phyloP scores from a whole-genome alignment of 2,797 vertebrate genomes.

The Phrynocephalus forsythii region DNA sequence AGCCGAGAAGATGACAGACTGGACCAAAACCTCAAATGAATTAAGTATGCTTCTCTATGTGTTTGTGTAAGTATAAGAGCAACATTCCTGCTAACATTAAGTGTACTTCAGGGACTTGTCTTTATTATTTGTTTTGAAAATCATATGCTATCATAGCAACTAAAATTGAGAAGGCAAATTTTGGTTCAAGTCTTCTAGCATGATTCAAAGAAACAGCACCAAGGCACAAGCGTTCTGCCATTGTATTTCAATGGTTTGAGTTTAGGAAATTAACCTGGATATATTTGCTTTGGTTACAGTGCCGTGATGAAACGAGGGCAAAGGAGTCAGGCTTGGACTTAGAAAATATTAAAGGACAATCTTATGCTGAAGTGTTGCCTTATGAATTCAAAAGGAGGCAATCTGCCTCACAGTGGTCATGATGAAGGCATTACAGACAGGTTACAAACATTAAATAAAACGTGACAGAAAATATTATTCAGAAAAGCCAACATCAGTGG shows the following conservation, averaged over 20 bases:
- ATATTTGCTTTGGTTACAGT: constrained; percentile 67
- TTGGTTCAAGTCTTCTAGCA: constrained; percentile 69
- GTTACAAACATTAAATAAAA: constrained; percentile 42
- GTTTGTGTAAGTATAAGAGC: constrained; percentile 18
- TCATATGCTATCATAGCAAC: constrained; percentile 50
- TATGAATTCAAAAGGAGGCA: constrained; percentile 32
- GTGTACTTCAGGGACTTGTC: constrained; percentile 61
- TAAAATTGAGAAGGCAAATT: constrained; percentile 56
- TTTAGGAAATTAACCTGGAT: constrained; percentile 67
- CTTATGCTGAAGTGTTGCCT: constrained; percentile 39
- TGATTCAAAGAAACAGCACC: constrained; percentile 48
- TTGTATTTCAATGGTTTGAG: constrained; percentile 60
- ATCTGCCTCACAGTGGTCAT: constrained; percentile 45
- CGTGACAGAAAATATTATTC: constrained; percentile 50
- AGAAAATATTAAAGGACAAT: constrained; percentile 56
- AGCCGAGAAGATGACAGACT: constrained; percentile 16
- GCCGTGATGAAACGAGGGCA: constrained; percentile 48
- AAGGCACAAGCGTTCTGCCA: constrained; percentile 46
- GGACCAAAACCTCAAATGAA: constrained; percentile 25
- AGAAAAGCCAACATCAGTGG: constrained; percentile 49
- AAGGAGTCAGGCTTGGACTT: constrained; percentile 26
- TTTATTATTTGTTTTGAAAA: constrained; percentile 68
- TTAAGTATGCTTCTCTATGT: constrained; percentile 36
- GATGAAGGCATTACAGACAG: constrained; percentile 19
- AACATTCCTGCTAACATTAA: constrained; percentile 40